These are phyloP conservation scores for Ceyx erithaca DNA, from an alignment of 2,797 vertebrate species.

Conservation along the genomic window DNA sequence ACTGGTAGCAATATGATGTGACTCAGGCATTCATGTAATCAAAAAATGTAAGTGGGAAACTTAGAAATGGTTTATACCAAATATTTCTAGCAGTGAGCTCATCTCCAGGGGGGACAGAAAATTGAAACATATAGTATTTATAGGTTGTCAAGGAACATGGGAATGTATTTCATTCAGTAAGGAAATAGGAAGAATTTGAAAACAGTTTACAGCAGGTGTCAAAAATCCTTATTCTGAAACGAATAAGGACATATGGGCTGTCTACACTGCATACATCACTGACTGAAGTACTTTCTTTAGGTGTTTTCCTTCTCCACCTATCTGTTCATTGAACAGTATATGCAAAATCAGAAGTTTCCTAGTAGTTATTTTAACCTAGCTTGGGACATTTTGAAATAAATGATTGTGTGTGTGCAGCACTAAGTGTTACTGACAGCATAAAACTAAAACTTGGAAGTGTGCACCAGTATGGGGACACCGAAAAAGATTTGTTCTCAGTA, in stretches of 20 bases:
- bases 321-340: neutral
- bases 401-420: neutral
- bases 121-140: neutral
- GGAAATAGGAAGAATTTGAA: neutral
- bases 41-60: neutral
- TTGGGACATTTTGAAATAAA: neutral
- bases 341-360: neutral
- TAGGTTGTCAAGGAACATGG: neutral
- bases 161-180: neutral
- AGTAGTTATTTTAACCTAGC: neutral
- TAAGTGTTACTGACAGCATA: neutral
- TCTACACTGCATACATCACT: neutral
- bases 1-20: neutral
- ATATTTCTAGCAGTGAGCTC: neutral
- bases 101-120: neutral
- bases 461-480: fast-evolving
- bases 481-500: neutral
- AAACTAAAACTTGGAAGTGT: neutral
- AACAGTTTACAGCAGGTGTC: neutral
- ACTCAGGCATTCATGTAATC: neutral
- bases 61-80: neutral
- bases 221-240: neutral
- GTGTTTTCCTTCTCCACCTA: neutral
- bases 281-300: neutral
- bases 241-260: neutral